A percentile compares a stretch with the other conserved stretches of the same genome.
These are phyloP conservation scores for Calliopsis andreniformis DNA, from an alignment of 1,140 invertebrate genomes.

Conservation along the genomic window DNA sequence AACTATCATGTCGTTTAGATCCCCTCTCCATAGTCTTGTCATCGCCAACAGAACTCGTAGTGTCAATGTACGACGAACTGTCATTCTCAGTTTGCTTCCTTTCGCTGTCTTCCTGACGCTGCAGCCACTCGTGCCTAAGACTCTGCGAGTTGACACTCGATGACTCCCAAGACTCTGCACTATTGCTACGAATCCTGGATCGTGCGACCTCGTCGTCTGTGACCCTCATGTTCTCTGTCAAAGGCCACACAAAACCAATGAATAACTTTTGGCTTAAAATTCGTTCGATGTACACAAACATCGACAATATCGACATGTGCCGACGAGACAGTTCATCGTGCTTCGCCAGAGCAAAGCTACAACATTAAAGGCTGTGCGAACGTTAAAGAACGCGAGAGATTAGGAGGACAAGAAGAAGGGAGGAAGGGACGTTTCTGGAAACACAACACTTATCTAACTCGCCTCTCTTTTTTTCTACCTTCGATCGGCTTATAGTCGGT, in stretches of 20 bases:
- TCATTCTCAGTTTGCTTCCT: slow-evolving; percentile 64
- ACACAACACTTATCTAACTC: slow-evolving; percentile 19
- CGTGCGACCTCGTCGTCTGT: slow-evolving; percentile 82
- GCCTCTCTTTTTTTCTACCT: slow-evolving; percentile 68
- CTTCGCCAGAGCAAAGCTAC: not conserved
- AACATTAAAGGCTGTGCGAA: slow-evolving; percentile 8
- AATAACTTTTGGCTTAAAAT: too few relatives aligned
- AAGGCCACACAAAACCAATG: not conserved
- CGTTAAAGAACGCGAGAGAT: not conserved
- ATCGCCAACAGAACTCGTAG: not conserved
- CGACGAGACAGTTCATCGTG: not conserved
- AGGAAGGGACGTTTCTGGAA: not conserved
- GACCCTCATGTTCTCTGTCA: slow-evolving; percentile 57
- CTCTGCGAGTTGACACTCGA: slow-evolving; percentile 63
- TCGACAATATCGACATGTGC: too few relatives aligned
- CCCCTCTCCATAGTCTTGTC: not conserved
- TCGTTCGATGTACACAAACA: not conserved
- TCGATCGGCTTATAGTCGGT: slow-evolving; percentile 81
- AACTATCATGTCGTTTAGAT: slow-evolving; percentile 35
- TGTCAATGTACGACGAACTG: slow-evolving; percentile 50
- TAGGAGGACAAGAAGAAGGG: too few relatives aligned
- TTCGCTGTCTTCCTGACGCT: slow-evolving; percentile 62
- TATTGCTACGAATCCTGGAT: slow-evolving; percentile 84
- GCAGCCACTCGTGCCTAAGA: slow-evolving; percentile 75
- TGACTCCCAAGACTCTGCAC: slow-evolving; percentile 82